Conservation (phyloP, 2,797 vertebrate species). For the Macropodus opercularis region DNA sequence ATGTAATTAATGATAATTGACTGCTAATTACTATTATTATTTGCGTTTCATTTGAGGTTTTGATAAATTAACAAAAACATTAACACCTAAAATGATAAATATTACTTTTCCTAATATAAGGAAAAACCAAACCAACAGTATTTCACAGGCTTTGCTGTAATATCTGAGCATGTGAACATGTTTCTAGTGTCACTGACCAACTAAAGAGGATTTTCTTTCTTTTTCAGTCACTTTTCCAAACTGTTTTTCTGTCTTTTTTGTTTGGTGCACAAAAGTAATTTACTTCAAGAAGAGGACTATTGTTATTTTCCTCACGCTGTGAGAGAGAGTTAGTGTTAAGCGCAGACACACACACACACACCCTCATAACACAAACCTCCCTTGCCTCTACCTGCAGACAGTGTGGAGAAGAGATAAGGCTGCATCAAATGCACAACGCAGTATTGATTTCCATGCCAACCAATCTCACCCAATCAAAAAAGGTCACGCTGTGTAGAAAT, state of each 20-base stretch:
- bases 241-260: constrained; percentile 25
- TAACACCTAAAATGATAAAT: no score
- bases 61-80: no score
- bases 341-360: constrained; percentile 45
- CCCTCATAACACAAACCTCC: constrained; percentile 46
- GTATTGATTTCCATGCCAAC: constrained; percentile 85
- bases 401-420: constrained; percentile 82
- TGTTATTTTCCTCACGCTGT: constrained; percentile 62
- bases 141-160: not conserved
- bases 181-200: constrained; percentile 16
- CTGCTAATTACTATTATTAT: no score
- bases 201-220: constrained; percentile 11
- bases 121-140: not conserved
- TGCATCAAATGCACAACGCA: constrained; percentile 78
- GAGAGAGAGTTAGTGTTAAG: constrained; percentile 41
- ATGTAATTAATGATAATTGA: no score
- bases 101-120: no score
- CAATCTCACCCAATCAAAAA: constrained; percentile 86
- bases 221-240: constrained; percentile 55
- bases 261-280: constrained; percentile 67
- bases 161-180: constrained; percentile 1
- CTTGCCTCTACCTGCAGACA: constrained; percentile 77
- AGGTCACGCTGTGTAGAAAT: constrained; percentile 82
- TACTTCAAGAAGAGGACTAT: constrained; percentile 67
- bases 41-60: not conserved